Base-by-base conservation (phyloP, 2,113 vertebrate genomes). In the Megaptera novaeangliae region DNA sequence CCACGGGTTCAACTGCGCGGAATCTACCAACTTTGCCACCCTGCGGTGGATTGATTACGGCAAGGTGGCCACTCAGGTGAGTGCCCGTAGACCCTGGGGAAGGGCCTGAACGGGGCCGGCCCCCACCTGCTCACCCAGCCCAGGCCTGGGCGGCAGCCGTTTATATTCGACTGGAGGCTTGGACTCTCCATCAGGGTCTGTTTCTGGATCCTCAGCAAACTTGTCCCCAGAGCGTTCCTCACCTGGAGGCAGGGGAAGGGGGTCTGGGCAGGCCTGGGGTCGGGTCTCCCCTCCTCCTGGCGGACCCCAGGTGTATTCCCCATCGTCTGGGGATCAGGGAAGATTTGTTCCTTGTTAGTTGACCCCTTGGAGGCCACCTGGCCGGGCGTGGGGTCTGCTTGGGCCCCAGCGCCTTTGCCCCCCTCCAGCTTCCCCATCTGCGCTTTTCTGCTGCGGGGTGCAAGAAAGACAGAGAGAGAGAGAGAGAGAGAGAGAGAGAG, bases 1-100 rank as follows among this genome's bases (percentile, higher is more conserved):
- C 39, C 99, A 99, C 0, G 99, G 99, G 55, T 99, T 99, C 99
- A 99, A 99, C 98, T 99, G 99, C 0, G 99, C 99, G 0, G 99
- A 99, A 90, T 99, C 99, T 14, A 99, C 99, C 91, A 99, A 99
- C 98, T 99, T 99, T 1, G 99, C 99, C 94, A 99, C 99, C 0
- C 98, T 99, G 92, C 99, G 99, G 57, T 99, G 99, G 99, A 99
- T 99, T 0, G 99, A 99, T 95, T 99, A 99, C 0, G 99, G 99
- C 39, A 99, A 99, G 96, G 99, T 99, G 99, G 99, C 99, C 29
- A 99, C 99, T 0, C 99, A 99, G 98, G 99, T 99, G 96, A 98
- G 99, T 8, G n/a, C 15, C 0, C 2, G 2, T 31, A 8, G 41
- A 3, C 52, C 3, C 44, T 1, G 15, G 4, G 85, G 23, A 4